Evolutionary conservation across 2,888 invertebrate genomes (phyloP).

Genomic region (Coleophora deauratella): DNA sequence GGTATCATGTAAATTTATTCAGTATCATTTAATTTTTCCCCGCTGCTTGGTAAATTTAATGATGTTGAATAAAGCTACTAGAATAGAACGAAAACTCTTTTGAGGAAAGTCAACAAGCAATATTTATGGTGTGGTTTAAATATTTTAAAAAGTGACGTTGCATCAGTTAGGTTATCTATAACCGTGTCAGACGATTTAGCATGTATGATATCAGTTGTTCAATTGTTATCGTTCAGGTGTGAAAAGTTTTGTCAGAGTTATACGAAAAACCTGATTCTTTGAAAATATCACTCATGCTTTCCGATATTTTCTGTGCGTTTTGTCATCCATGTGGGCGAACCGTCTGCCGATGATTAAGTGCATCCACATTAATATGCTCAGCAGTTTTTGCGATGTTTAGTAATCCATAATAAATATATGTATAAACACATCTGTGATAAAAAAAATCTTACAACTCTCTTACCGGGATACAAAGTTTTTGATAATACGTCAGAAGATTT

Average conservation of each 20-base stretch:
- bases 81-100: no score
- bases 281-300: slow-evolving; percentile 10
- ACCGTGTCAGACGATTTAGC: slow-evolving; percentile 28
- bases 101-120: no score
- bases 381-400: no score
- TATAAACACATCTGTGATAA: no score
- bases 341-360: slow-evolving; percentile 4
- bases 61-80: no score
- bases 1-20: no score
- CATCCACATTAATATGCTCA: slow-evolving; percentile 20
- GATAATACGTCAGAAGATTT: slow-evolving; percentile 2
- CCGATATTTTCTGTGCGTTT: slow-evolving; percentile 5
- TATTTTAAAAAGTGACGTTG: no score
- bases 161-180: no score
- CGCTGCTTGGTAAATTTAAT: no score
- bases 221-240: slow-evolving; percentile 7
- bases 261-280: slow-evolving; percentile 11
- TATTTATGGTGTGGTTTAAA: no score
- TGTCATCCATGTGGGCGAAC: slow-evolving; percentile 10
- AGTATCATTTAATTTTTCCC: no score
- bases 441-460: slow-evolving; percentile 15
- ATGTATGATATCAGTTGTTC: slow-evolving; percentile 33
- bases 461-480: background rate
- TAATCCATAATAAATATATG: no score
- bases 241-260: slow-evolving; percentile 11